These are phyloP conservation scores for Lepilemur ruficaudatus DNA, from an alignment of 2,797 vertebrate genomes.

Conservation along the genomic window DNA sequence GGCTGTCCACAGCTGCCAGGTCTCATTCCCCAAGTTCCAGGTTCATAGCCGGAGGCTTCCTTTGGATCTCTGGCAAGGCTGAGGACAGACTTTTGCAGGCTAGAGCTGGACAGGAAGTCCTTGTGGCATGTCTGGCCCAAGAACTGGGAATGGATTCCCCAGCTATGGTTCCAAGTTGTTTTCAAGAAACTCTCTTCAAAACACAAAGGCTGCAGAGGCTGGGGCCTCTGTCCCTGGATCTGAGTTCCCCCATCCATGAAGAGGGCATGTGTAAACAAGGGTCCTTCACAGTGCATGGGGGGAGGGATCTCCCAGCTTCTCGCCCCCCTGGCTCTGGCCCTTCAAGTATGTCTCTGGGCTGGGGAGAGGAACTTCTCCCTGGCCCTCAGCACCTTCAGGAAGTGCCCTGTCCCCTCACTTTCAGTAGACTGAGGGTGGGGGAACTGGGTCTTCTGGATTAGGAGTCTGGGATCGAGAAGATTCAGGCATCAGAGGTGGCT, in stretches of 20 bases:
- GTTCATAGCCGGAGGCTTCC: slow-evolving; percentile 16
- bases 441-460: slow-evolving; percentile 47
- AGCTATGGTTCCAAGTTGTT: slow-evolving; percentile 55
- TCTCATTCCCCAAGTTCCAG: slow-evolving; percentile 19
- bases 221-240: slow-evolving; percentile 70
- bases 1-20: slow-evolving; percentile 31
- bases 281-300: slow-evolving; percentile 79
- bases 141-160: slow-evolving; percentile 27
- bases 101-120: slow-evolving; percentile 52
- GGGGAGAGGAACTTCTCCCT: slow-evolving; percentile 68
- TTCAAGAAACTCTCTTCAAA: slow-evolving; percentile 65
- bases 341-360: slow-evolving; percentile 81
- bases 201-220: slow-evolving; percentile 61
- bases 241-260: slow-evolving; percentile 53
- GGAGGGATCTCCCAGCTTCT: slow-evolving; percentile 47
- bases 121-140: slow-evolving; percentile 32
- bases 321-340: slow-evolving; percentile 68
- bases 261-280: slow-evolving; percentile 78
- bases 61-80: slow-evolving; percentile 54
- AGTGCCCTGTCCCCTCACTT: slow-evolving; percentile 60
- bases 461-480: slow-evolving; percentile 61
- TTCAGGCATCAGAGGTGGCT: slow-evolving; percentile 93
- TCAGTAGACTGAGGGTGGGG: slow-evolving; percentile 37
- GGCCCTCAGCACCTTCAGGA: slow-evolving; percentile 79
- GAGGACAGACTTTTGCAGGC: slow-evolving; percentile 14